phyloP scores from a whole-genome alignment of 2,888 invertebrate genomes.

The Watsonalla cultraria region DNA sequence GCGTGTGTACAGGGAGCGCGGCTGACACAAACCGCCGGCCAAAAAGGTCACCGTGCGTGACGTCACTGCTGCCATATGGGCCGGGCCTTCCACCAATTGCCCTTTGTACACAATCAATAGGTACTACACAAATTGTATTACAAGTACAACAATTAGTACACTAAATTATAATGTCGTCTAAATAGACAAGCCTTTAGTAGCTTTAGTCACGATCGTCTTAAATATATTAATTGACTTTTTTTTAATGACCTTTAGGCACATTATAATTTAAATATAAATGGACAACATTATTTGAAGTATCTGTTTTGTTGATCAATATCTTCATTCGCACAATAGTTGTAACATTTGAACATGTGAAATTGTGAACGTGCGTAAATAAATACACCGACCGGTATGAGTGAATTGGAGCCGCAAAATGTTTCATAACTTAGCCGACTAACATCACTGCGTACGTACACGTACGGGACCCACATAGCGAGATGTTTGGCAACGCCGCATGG shows the following conservation, averaged over 20 bases:
- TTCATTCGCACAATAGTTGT: too few species aligned
- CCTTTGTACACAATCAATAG: background rate
- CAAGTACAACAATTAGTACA: too few species aligned
- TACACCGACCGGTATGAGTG: constrained; percentile 1
- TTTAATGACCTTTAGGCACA: too few species aligned
- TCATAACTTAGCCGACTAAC: constrained; percentile 37
- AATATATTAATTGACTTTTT: too few species aligned
- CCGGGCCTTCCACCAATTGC: constrained; percentile 40
- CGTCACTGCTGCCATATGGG: constrained; percentile 70
- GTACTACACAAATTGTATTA: background rate
- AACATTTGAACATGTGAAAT: background rate
- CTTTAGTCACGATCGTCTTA: background rate
- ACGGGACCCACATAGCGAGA: constrained; percentile 42
- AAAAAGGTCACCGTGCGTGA: constrained; percentile 73
- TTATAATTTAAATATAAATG: too few species aligned
- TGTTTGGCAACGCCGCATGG: constrained; percentile 54
- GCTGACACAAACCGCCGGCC: constrained; percentile 57
- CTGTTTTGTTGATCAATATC: too few species aligned
- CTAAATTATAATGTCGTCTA: background rate
- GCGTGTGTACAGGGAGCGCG: constrained; percentile 61
- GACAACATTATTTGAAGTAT: too few species aligned
- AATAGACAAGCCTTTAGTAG: background rate
- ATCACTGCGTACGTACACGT: constrained; percentile 15
- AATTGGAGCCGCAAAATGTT: constrained; percentile 25
- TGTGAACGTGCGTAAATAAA: constrained; percentile 7